Percentiles rank a stretch among this genome's conserved stretches.
Conservation (phyloP, 2,888 invertebrate genomes). For the Rhimphoctona megacephalus region DNA sequence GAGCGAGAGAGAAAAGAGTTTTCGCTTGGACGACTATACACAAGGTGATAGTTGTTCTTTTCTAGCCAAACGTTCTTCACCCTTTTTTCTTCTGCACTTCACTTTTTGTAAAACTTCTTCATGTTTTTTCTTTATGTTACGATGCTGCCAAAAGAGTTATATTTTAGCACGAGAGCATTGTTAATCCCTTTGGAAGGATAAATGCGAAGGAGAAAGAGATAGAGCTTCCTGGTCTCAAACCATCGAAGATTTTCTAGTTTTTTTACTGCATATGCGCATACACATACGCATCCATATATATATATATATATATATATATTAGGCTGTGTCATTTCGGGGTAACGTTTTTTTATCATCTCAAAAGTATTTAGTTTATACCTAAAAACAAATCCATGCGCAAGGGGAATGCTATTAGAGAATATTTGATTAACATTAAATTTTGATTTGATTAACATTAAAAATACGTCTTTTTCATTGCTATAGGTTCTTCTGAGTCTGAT, state of each 20-base stretch:
- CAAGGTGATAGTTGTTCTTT: conserved; percentile 21
- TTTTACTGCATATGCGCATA: neutral
- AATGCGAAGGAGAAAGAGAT: conserved; percentile 7
- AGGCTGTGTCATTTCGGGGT: too few species aligned
- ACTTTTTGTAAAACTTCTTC: conserved; percentile 21
- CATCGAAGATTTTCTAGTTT: neutral
- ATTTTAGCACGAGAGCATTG: conserved; percentile 28
- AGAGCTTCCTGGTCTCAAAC: conserved; percentile 8
- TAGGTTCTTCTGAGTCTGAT: too few species aligned
- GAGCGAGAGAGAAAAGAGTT: neutral
- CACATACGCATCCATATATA: neutral
- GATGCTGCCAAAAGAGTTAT: conserved; percentile 35
- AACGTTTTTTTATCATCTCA: too few species aligned
- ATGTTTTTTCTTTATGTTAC: conserved; percentile 6
- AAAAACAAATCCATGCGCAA: too few species aligned
- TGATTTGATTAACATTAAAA: too few species aligned
- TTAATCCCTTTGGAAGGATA: conserved; percentile 15
- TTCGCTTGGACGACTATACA: conserved; percentile 41
- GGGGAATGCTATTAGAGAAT: too few species aligned
- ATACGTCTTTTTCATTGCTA: too few species aligned
- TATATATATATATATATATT: too few species aligned
- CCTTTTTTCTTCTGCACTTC: conserved; percentile 37
- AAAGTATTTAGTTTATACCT: too few species aligned
- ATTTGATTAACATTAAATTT: too few species aligned
- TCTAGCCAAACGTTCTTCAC: conserved; percentile 11